These are phyloP conservation scores for Eufriesea mexicana DNA, from an alignment of 1,140 invertebrate genomes.

Conservation along the genomic window DNA sequence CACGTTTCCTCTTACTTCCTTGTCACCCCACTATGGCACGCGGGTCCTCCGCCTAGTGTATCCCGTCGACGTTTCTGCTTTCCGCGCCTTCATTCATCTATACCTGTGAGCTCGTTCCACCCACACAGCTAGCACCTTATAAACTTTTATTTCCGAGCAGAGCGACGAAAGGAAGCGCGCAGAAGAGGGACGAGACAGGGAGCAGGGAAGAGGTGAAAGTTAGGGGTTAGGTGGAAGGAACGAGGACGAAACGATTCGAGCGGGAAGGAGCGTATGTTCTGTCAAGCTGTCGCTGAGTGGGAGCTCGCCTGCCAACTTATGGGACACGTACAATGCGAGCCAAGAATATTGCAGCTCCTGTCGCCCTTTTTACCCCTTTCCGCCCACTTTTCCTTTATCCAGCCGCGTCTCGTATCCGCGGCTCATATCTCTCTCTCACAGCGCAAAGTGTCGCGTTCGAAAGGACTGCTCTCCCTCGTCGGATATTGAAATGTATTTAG, in stretches of 20 bases:
- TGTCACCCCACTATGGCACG: conserved; percentile 1
- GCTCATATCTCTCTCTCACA: conserved; percentile 20
- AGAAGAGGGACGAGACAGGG: background rate
- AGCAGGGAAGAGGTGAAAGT: conserved; percentile 15
- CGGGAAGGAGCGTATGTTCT: conserved; percentile 78
- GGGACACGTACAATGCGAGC: conserved; percentile 79
- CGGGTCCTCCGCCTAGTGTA: conserved; percentile 30
- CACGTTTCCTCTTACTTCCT: conserved; percentile 14
- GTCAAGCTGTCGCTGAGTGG: conserved; percentile 81
- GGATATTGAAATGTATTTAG: conserved; percentile 75
- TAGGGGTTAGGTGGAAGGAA: conserved; percentile 27
- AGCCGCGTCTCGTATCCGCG: conserved; percentile 41
- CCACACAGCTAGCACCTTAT: conserved; percentile 68
- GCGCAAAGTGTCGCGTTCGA: conserved; percentile 50
- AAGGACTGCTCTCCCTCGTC: conserved; percentile 55
- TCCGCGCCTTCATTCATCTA: conserved; percentile 40
- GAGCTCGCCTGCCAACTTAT: conserved; percentile 79
- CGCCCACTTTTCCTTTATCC: conserved; percentile 29
- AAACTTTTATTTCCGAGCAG: conserved; percentile 76
- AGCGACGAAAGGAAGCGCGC: background rate
- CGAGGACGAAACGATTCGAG: conserved; percentile 54
- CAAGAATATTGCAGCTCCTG: conserved; percentile 77
- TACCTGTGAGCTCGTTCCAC: conserved; percentile 1
- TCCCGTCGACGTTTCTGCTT: conserved; percentile 47
- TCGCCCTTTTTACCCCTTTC: conserved; percentile 58